Evolutionary conservation across 2,113 vertebrate species (phyloP).

Genomic region (Nycticryphes semicollaris): DNA sequence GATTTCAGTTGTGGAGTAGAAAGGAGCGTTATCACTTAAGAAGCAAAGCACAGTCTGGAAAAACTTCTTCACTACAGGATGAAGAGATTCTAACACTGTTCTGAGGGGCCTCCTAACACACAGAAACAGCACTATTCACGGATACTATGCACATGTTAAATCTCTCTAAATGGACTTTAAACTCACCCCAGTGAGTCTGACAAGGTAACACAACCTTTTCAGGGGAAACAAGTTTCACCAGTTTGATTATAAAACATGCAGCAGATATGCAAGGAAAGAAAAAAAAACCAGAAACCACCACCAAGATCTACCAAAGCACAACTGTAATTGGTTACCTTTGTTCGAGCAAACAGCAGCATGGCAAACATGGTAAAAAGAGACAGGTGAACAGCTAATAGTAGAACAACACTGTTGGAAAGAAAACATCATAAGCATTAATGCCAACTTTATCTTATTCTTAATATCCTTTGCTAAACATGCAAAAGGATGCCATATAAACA

Average conservation of each 20-base stretch:
- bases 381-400: conserved; percentile 88
- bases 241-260: background rate
- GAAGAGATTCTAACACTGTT: background rate
- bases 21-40: background rate
- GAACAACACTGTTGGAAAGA: conserved; percentile 80
- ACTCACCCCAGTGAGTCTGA: background rate
- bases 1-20: background rate
- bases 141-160: fast-evolving
- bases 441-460: background rate
- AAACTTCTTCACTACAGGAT: background rate
- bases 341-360: conserved; percentile 90
- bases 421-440: background rate
- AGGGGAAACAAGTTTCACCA: background rate
- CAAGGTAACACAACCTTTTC: background rate
- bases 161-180: background rate
- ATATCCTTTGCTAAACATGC: background rate
- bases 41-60: background rate
- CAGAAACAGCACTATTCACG: background rate
- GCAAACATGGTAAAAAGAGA: conserved; percentile 93
- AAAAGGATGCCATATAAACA: background rate
- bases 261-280: background rate
- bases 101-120: background rate
- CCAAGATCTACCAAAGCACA: background rate
- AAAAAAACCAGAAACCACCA: background rate
- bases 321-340: conserved; percentile 75